Evolutionary conservation across 2,888 invertebrate species (phyloP), one percentile per base, ranked within the genome.

Genomic region (Acrobasis suavella): DNA sequence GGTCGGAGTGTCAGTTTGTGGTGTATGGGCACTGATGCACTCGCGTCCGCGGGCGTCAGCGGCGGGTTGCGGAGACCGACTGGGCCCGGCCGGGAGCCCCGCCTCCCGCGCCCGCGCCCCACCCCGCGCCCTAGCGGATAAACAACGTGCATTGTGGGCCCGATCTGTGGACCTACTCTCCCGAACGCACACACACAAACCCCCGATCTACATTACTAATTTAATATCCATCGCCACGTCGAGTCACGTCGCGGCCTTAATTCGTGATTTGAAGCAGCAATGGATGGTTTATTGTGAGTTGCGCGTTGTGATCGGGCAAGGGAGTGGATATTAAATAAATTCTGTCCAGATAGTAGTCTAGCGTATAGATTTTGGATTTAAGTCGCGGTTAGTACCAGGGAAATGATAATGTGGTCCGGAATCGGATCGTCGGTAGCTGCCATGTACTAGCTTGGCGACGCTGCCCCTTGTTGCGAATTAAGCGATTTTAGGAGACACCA

Each of bases 121-220:
- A 49, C 61, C 82, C 85, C 87, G 78, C 84, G 77, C 86, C 85
- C 86, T 78, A 78, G 81, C 88, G 91, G 90, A 91, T 91, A 91
- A 91, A 91, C 91, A 91, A 91, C 91, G 82, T 91, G 91, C 91
- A 91, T 88, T 89, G 91, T 91, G 87, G 89, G 83, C 87, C 86
- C 86, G 87, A 86, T 87, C 90, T 85, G 81, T 83, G 83, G 79
- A 82, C 84, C 84, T 81, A 79, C 81, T 82, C 81, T 75, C 78
- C 74, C 77, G 69, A 69, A 74, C 74, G 77, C 81, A 81, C 78
- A 83, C 80, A 80, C 72, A 74, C 79, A 77, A 74, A 77, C 67
- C 73, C 76, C 72, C 80, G 81, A 79, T 69, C 63, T 65, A 65
- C 69, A 66, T 63, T 64, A 63, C 52, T 46, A 63, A 58, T 67